Percentiles rank a stretch among this genome's conserved stretches.
These are phyloP conservation scores for Trochalopteron elliotii DNA, from an alignment of 2,113 vertebrate genomes.

Conservation along the genomic window DNA sequence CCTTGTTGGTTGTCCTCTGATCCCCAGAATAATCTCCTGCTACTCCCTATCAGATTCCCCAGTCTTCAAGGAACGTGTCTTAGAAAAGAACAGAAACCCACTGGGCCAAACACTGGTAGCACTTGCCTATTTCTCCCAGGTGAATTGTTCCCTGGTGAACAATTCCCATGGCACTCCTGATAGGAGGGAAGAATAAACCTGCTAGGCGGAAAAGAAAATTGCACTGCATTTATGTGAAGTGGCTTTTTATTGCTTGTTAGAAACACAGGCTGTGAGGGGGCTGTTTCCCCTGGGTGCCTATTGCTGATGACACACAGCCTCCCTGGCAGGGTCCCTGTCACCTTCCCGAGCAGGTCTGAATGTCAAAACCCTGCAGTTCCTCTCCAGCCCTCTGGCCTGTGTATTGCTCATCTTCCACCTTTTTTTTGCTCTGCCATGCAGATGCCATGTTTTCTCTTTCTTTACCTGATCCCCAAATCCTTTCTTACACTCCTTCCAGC, in stretches of 20 bases:
- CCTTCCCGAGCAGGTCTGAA: background rate
- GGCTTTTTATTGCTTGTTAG: slow-evolving; percentile 34
- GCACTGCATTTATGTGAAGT: slow-evolving; percentile 17
- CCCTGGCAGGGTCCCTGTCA: background rate
- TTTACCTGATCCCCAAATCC: background rate
- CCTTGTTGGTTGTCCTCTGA: background rate
- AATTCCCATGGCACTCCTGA: background rate
- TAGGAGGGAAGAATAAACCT: slow-evolving; percentile 8
- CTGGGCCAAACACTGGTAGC: background rate
- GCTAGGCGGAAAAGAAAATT: slow-evolving; percentile 18
- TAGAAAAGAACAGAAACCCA: background rate
- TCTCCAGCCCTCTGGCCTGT: background rate
- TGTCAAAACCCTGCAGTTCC: background rate
- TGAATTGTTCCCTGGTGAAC: background rate
- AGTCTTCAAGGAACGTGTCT: background rate
- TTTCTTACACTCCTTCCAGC: background rate
- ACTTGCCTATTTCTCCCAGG: background rate
- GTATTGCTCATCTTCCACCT: background rate
- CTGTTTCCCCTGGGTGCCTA: slow-evolving; percentile 17
- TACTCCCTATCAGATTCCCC: background rate
- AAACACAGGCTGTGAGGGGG: slow-evolving; percentile 30
- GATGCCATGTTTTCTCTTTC: background rate
- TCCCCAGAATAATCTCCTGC: background rate
- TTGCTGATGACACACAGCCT: slow-evolving; percentile 32
- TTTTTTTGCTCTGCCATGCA: background rate